Conservation (phyloP, 2,888 invertebrate genomes). For the Alviniconcha strummeri region DNA sequence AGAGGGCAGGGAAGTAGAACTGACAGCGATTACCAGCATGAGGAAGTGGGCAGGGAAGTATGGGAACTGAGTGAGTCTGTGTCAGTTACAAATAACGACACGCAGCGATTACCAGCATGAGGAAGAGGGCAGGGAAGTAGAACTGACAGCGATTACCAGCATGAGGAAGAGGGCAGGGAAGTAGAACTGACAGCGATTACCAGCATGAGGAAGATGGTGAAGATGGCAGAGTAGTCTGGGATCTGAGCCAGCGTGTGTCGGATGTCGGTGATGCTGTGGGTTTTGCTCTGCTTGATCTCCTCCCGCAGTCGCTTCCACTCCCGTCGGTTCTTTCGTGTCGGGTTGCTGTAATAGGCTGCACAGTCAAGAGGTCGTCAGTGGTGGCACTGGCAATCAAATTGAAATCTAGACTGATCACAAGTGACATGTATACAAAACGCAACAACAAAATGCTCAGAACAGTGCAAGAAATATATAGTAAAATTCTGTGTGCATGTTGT, state of each 20-base stretch:
- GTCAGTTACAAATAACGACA: conserved; percentile 6
- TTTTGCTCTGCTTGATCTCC: conserved; percentile 44
- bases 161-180: conserved; percentile 41
- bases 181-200: conserved; percentile 38
- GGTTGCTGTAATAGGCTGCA: conserved; percentile 58
- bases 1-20: conserved; percentile 50
- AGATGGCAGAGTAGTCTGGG: conserved; percentile 52
- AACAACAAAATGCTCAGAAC: too few relatives aligned
- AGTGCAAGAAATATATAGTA: too few relatives aligned
- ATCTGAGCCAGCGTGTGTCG: conserved; percentile 49
- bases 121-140: conserved; percentile 29
- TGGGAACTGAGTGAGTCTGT: conserved; percentile 50
- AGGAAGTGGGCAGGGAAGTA: conserved; percentile 50
- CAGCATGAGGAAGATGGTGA: conserved; percentile 53
- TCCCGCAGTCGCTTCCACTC: conserved; percentile 54
- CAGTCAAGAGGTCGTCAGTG: too few relatives aligned
- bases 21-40: too few relatives aligned
- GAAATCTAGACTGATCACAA: too few relatives aligned
- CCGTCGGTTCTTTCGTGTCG: conserved; percentile 47
- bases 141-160: conserved; percentile 41
- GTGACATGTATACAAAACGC: too few relatives aligned
- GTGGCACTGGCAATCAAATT: too few relatives aligned
- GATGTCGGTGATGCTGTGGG: conserved; percentile 48
- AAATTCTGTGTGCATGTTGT: too few relatives aligned
- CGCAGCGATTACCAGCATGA: conserved; percentile 16